A percentile compares a stretch with the other conserved stretches of the same genome.
phyloP scores from a whole-genome alignment of 2,113 vertebrate genomes.

The Gnathonemus longibarbis region DNA sequence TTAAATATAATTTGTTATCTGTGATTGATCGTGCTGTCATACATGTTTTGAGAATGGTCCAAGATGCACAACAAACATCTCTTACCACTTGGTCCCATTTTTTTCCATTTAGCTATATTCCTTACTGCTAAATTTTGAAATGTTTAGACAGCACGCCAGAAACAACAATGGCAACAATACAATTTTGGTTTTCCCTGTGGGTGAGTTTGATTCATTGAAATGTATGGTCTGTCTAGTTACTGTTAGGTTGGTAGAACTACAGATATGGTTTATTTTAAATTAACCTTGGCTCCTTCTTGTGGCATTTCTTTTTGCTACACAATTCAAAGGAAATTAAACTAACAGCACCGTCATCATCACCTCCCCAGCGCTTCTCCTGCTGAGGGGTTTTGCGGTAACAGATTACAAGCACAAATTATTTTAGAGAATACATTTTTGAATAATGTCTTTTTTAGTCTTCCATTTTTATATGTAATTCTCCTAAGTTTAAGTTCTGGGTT shows the following conservation, averaged over 20 bases:
- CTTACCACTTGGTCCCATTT: neutral
- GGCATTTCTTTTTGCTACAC: neutral
- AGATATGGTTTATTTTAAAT: neutral
- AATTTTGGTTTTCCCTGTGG: neutral
- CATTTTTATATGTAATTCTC: neutral
- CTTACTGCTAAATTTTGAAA: neutral
- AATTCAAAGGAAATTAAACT: neutral
- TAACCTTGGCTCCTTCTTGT: neutral
- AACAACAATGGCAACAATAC: neutral
- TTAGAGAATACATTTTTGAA: neutral
- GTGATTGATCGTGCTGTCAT: neutral
- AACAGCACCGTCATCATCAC: neutral
- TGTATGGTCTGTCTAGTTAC: neutral
- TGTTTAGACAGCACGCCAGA: neutral
- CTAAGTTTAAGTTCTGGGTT: neutral
- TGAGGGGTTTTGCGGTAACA: neutral
- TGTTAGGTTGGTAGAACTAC: neutral
- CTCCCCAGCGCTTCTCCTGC: neutral
- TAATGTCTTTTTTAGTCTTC: neutral
- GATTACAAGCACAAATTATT: neutral
- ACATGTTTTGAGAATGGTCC: neutral
- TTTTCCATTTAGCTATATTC: neutral
- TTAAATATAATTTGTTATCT: neutral
- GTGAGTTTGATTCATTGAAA: neutral
- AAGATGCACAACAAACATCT: neutral